These are phyloP conservation scores for Platysteira castanea DNA, from an alignment of 2,113 vertebrate genomes.

Conservation along the genomic window DNA sequence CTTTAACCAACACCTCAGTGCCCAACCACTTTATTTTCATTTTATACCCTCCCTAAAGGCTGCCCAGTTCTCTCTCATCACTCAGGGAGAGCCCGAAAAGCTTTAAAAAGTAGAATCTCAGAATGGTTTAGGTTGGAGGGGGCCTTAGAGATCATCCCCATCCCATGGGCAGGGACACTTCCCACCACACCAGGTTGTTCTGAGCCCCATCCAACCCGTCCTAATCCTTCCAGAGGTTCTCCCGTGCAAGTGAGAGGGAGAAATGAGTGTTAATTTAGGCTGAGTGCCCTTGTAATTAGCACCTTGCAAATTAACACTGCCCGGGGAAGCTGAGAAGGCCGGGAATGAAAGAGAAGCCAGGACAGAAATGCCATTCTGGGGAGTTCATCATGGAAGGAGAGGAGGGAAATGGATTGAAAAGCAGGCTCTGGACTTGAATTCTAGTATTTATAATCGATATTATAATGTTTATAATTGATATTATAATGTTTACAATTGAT, in stretches of 20 bases:
- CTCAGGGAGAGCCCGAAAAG: neutral
- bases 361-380: neutral
- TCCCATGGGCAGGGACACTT: neutral
- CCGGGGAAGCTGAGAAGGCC: slow-evolving; percentile 14
- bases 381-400: neutral
- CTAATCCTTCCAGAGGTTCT: neutral
- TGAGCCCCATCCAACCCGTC: neutral
- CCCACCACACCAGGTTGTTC: neutral
- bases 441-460: no score
- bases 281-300: slow-evolving; percentile 16
- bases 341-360: neutral
- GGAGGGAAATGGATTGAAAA: neutral
- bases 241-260: neutral
- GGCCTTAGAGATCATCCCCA: no score
- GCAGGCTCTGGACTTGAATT: neutral
- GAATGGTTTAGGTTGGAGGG: neutral
- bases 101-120: neutral
- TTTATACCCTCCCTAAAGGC: neutral
- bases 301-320: neutral
- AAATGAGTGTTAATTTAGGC: slow-evolving; percentile 1
- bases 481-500: no score
- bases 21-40: neutral
- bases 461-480: no score
- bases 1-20: neutral
- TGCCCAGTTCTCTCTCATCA: neutral